Evolutionary conservation across 2,113 vertebrate genomes (phyloP).

Genomic region (Coptodon rendalli): DNA sequence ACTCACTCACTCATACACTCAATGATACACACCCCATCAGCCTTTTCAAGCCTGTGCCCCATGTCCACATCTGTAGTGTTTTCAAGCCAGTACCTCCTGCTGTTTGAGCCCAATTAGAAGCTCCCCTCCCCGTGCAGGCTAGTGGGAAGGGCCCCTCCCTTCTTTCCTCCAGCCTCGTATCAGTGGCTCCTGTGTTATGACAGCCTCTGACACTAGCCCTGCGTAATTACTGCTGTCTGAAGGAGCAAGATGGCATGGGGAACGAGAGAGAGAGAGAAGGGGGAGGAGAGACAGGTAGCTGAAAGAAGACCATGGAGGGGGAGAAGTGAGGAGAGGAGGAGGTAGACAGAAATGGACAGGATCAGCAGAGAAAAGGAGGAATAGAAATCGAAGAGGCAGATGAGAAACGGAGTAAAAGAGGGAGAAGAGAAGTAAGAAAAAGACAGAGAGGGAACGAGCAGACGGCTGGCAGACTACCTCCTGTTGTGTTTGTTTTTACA

Average conservation of each 20-base stretch:
- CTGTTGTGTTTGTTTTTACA: conserved; percentile 30
- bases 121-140: conserved; percentile 35
- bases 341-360: not conserved
- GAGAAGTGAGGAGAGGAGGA: not conserved
- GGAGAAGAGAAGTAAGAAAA: not conserved
- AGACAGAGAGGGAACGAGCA: not conserved
- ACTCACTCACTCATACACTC: not conserved
- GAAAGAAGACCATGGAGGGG: not conserved
- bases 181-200: conserved; percentile 40
- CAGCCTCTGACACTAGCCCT: conserved; percentile 39
- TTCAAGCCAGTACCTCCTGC: conserved; percentile 47
- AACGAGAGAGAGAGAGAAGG: not conserved
- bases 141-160: not conserved
- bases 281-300: not conserved
- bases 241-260: conserved; percentile 10
- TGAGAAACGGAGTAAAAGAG: not conserved
- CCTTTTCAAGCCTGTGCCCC: conserved; percentile 44
- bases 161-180: not conserved
- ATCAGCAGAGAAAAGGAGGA: not conserved
- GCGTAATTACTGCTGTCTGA: conserved; percentile 52
- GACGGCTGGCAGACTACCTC: conserved; percentile 3
- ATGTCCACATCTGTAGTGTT: conserved; percentile 47
- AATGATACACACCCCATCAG: not conserved
- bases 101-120: conserved; percentile 59
- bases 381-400: not conserved